A percentile compares a stretch with the other conserved stretches of the same genome.
phyloP scores from a whole-genome alignment of 2,113 vertebrate species.

The Xiphophorus hellerii region DNA sequence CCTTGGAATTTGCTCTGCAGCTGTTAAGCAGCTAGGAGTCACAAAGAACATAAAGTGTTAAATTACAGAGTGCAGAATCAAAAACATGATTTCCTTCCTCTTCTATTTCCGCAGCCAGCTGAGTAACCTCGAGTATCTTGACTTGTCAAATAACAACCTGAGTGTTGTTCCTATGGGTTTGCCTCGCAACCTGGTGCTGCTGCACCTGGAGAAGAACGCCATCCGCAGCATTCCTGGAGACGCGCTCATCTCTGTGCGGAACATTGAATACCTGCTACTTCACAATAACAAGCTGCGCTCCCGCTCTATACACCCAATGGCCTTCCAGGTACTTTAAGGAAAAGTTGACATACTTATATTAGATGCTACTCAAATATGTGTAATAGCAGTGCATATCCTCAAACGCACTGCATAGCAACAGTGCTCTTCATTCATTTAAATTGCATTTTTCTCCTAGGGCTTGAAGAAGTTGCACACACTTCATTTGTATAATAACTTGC shows the following conservation, averaged over 20 bases:
- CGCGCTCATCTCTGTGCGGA: constrained; percentile 86
- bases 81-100: not conserved
- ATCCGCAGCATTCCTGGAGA: constrained; percentile 86
- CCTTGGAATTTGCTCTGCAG: too few relatives aligned
- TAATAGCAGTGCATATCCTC: not conserved
- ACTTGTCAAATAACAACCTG: constrained; percentile 97
- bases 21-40: too few relatives aligned
- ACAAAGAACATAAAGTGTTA: not conserved
- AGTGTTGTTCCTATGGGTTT: constrained; percentile 89
- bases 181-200: constrained; percentile 90
- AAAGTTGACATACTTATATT: not conserved
- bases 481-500: constrained; percentile 95
- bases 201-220: constrained; percentile 95
- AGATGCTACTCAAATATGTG: not conserved
- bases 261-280: constrained; percentile 94
- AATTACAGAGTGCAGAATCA: not conserved
- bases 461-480: constrained; percentile 96
- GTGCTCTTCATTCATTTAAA: not conserved
- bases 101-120: constrained; percentile 82
- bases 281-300: constrained; percentile 94
- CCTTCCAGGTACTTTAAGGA: constrained; percentile 80
- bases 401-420: not conserved
- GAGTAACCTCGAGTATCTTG: constrained; percentile 92
- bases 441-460: constrained; percentile 68
- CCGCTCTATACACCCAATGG: constrained; percentile 86